These are phyloP conservation scores for Calonectris borealis DNA, from an alignment of 2,113 vertebrate species.

Conservation along the genomic window DNA sequence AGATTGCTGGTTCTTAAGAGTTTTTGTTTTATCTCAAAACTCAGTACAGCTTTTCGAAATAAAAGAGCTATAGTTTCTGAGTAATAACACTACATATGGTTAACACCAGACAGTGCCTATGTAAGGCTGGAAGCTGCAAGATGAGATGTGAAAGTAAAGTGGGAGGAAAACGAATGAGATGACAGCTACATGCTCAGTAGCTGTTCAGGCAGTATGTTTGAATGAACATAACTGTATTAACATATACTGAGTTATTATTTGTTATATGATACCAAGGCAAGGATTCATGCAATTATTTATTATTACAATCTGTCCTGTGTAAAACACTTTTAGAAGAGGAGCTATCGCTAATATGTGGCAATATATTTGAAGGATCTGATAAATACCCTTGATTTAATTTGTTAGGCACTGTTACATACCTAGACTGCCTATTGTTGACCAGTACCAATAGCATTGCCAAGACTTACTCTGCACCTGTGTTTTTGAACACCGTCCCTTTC, in stretches of 20 bases:
- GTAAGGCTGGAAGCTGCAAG: not conserved
- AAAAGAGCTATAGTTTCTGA: not conserved
- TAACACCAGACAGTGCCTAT: not conserved
- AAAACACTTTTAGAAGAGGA: not conserved
- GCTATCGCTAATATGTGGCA: not conserved
- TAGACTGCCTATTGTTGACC: not conserved
- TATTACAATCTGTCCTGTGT: not conserved
- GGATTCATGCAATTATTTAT: not conserved
- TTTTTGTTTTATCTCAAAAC: not conserved
- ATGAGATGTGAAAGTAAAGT: not conserved
- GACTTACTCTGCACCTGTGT: not conserved
- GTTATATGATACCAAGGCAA: not conserved
- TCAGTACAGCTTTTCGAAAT: not conserved
- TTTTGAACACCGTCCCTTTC: not conserved
- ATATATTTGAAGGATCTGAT: not conserved
- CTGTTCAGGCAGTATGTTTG: not conserved
- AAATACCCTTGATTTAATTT: not conserved
- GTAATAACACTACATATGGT: constrained; percentile 5
- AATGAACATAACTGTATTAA: not conserved
- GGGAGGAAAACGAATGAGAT: not conserved
- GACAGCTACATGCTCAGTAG: not conserved
- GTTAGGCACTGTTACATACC: not conserved
- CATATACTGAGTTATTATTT: not conserved
- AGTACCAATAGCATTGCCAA: not conserved
- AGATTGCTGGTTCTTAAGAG: not conserved